Conservation (phyloP, 2,888 invertebrate species). For the Phaonia tiefii region DNA sequence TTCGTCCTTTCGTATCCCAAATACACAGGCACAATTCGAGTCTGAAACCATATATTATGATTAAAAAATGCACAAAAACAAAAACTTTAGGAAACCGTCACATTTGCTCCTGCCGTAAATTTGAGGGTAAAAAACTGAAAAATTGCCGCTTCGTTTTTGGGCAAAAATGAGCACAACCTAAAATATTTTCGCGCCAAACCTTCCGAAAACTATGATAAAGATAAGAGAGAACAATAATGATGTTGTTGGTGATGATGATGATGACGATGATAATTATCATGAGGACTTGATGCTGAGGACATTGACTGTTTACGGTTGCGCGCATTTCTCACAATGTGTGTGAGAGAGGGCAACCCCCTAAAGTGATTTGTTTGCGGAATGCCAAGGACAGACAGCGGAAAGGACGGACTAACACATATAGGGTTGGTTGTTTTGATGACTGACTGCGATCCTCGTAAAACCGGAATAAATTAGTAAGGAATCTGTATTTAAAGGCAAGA, state of each 20-base stretch:
- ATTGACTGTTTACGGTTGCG: constrained; percentile 25
- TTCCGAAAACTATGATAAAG: constrained; percentile 42
- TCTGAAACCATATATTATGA: constrained; percentile 32
- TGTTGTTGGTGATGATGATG: constrained; percentile 7
- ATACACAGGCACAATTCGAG: neutral
- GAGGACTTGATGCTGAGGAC: neutral
- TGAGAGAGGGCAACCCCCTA: constrained; percentile 57
- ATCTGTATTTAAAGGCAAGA: neutral
- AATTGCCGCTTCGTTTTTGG: constrained; percentile 61
- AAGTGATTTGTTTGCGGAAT: constrained; percentile 43
- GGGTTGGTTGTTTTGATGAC: constrained; percentile 6
- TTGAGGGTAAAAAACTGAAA: constrained; percentile 43
- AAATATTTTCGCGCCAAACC: constrained; percentile 67
- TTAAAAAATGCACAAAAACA: constrained; percentile 5
- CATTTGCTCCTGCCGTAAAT: neutral
- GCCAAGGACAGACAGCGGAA: neutral
- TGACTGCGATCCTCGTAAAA: neutral
- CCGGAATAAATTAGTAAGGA: constrained; percentile 2
- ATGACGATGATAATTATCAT: neutral
- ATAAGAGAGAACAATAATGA: too few relatives aligned
- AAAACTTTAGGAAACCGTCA: neutral
- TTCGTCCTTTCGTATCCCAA: constrained; percentile 11
- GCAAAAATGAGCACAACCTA: constrained; percentile 36
- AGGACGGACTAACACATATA: neutral
- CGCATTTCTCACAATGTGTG: neutral